These are phyloP conservation scores for Gorsachius goisagi DNA, from an alignment of 2,113 vertebrate species.

Conservation along the genomic window DNA sequence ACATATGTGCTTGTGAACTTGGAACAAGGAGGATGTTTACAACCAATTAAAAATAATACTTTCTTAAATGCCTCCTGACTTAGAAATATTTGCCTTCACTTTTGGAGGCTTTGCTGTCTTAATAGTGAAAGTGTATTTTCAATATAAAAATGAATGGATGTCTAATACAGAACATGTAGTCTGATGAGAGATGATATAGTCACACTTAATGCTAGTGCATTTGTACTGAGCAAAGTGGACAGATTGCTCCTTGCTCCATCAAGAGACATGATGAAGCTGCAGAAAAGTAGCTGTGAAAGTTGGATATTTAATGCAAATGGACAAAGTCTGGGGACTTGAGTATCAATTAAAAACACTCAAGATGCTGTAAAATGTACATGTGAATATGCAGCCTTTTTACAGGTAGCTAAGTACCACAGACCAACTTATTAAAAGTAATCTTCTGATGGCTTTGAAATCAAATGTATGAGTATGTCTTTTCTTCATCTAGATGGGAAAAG, in stretches of 20 bases:
- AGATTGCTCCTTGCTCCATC: not conserved
- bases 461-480: not conserved
- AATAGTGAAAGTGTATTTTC: not conserved
- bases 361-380: not conserved
- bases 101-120: not conserved
- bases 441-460: not conserved
- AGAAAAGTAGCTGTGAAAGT: not conserved
- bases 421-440: not conserved
- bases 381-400: not conserved
- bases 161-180: not conserved
- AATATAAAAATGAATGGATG: not conserved
- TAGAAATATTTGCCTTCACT: not conserved
- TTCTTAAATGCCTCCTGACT: not conserved
- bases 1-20: not conserved
- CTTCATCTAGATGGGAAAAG: not conserved
- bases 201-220: not conserved
- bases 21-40: not conserved
- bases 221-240: not conserved
- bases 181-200: not conserved
- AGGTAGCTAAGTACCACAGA: not conserved
- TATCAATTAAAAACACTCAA: not conserved
- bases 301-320: not conserved
- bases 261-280: not conserved
- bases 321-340: not conserved
- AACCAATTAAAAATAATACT: not conserved